phyloP scores from a whole-genome alignment of 1,140 invertebrate genomes.

The Caerostris darwini region DNA sequence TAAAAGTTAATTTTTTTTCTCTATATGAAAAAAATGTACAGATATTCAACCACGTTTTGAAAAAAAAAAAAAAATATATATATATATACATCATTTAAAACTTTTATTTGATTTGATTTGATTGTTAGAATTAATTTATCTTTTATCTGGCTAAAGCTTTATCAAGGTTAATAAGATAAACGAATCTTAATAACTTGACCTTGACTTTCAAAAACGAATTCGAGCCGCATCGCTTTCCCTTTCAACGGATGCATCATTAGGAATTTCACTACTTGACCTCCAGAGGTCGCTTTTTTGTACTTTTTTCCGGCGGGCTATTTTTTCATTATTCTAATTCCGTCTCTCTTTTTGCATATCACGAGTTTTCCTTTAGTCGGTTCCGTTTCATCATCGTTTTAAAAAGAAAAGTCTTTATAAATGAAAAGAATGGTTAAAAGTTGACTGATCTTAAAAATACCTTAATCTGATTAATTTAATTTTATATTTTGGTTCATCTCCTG shows the following conservation, averaged over 20 bases:
- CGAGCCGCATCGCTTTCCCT: not conserved
- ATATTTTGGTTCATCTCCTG: too few relatives aligned
- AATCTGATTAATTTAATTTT: too few relatives aligned
- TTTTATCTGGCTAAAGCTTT: too few relatives aligned
- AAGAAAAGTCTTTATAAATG: not conserved
- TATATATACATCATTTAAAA: too few relatives aligned
- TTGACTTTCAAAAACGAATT: not conserved
- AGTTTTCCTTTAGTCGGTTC: not conserved
- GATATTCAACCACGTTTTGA: too few relatives aligned
- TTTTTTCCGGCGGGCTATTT: not conserved
- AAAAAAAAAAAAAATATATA: too few relatives aligned
- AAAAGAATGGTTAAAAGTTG: too few relatives aligned
- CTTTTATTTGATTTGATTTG: too few relatives aligned
- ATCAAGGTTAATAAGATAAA: not conserved
- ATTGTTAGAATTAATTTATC: too few relatives aligned
- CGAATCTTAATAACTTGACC: not conserved
- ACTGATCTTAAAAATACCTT: too few relatives aligned
- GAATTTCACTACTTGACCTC: not conserved
- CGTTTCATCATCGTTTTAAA: not conserved
- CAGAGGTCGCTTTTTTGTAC: not conserved
- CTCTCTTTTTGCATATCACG: not conserved
- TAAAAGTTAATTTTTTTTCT: too few relatives aligned
- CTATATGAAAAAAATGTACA: too few relatives aligned
- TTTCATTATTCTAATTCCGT: not conserved
- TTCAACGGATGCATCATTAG: not conserved